A percentile compares a stretch with the other conserved stretches of the same genome.
These are phyloP conservation scores for Conus ventricosus DNA, from an alignment of 1,140 invertebrate genomes.

Conservation along the genomic window DNA sequence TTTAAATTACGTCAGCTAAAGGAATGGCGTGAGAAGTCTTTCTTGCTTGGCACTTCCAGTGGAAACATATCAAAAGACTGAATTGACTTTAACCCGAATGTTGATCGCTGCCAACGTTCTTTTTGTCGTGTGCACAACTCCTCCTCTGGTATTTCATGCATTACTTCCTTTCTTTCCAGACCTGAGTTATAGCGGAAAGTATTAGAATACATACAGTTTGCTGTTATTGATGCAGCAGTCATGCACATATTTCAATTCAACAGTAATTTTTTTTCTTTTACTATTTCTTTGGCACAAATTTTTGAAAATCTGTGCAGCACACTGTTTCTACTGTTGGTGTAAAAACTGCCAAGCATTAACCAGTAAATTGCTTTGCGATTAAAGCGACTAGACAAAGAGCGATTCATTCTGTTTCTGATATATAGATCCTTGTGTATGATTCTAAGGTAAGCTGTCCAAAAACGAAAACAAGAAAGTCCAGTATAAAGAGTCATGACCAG, in stretches of 20 bases:
- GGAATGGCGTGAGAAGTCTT: neutral
- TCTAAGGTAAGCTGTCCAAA: too few relatives aligned
- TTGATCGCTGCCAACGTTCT: neutral
- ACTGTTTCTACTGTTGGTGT: neutral
- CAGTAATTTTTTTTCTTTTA: neutral
- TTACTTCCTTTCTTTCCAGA: neutral
- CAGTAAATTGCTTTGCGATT: too few relatives aligned
- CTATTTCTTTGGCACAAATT: neutral
- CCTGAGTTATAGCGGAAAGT: neutral
- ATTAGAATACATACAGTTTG: neutral
- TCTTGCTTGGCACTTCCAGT: neutral
- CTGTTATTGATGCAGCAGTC: neutral
- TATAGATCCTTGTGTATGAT: too few relatives aligned
- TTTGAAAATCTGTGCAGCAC: neutral
- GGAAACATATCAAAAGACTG: neutral
- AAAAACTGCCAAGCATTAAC: too few relatives aligned
- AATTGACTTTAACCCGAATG: neutral
- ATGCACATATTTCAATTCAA: neutral
- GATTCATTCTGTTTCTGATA: too few relatives aligned
- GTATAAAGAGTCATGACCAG: too few relatives aligned
- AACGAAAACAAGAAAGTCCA: too few relatives aligned
- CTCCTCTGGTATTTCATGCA: neutral
- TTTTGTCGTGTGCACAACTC: neutral
- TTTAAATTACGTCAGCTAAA: neutral
- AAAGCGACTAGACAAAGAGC: too few relatives aligned